These are phyloP conservation scores for Agrilus mali DNA, from an alignment of 2,888 invertebrate species.

Conservation along the genomic window DNA sequence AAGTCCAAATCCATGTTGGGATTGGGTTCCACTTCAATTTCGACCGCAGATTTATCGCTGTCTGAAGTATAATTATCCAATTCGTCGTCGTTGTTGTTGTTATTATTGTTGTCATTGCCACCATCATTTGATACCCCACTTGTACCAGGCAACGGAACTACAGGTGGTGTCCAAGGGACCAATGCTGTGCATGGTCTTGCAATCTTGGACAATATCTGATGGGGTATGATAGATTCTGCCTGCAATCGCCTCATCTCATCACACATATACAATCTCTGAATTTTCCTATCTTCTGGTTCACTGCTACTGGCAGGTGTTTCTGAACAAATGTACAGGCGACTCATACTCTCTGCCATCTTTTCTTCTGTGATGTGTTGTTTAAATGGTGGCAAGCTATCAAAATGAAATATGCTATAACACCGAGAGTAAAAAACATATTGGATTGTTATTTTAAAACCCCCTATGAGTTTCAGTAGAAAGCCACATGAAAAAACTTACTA, in stretches of 20 bases:
- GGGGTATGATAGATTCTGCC: constrained; percentile 54
- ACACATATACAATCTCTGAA: constrained; percentile 43
- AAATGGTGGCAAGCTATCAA: constrained; percentile 27
- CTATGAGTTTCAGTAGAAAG: too few species aligned
- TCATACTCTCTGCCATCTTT: constrained; percentile 71
- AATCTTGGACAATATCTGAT: constrained; percentile 47
- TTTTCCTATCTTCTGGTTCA: constrained; percentile 23
- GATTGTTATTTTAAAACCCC: too few species aligned
- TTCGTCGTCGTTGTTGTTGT: too few species aligned
- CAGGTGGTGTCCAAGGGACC: constrained; percentile 68
- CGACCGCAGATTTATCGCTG: too few species aligned
- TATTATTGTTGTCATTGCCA: too few species aligned
- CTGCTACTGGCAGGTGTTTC: constrained; percentile 23
- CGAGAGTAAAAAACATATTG: too few species aligned
- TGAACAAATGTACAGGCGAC: constrained; percentile 55
- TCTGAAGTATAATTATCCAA: too few species aligned
- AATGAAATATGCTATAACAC: neutral
- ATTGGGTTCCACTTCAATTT: too few species aligned
- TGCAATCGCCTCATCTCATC: constrained; percentile 57
- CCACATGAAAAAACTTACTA: too few species aligned
- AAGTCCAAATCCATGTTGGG: too few species aligned
- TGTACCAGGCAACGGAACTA: constrained; percentile 7
- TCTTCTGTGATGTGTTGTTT: constrained; percentile 76
- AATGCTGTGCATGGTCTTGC: constrained; percentile 67
- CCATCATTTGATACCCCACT: too few species aligned